These are phyloP conservation scores for Halcyon badia DNA, from an alignment of 2,797 vertebrate species.

Conservation along the genomic window DNA sequence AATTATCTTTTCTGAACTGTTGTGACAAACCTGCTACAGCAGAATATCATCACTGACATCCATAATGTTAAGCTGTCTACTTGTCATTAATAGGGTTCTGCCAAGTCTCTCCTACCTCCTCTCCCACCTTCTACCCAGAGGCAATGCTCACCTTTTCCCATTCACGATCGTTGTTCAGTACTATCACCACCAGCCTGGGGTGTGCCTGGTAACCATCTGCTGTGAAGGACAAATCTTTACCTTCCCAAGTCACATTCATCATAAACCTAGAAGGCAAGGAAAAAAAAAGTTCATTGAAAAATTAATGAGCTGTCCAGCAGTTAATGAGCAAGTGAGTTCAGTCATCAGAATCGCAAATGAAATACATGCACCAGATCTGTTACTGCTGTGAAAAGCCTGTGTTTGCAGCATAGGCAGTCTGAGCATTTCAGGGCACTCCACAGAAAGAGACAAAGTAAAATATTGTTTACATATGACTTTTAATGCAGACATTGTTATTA, in stretches of 20 bases:
- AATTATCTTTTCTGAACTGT: neutral
- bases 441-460: neutral
- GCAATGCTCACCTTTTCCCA: constrained; percentile 93
- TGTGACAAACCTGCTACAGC: neutral
- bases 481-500: neutral
- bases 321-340: constrained; percentile 48
- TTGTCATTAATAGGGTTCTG: neutral
- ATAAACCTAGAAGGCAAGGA: constrained; percentile 88
- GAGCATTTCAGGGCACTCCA: neutral
- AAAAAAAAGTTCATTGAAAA: constrained; percentile 39
- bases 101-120: neutral
- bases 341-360: constrained; percentile 11
- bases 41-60: neutral
- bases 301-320: constrained; percentile 66
- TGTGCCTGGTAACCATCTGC: constrained; percentile 95
- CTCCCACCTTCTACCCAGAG: rapidly evolving
- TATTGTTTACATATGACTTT: neutral
- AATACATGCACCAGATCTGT: neutral
- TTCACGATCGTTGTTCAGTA: constrained; percentile 93
- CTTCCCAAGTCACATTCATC: constrained; percentile 98
- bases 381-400: neutral
- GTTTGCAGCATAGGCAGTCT: rapidly evolving
- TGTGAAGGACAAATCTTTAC: constrained; percentile 96
- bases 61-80: neutral
- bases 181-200: constrained; percentile 94